A percentile compares a stretch with the other conserved stretches of the same genome.
These are phyloP conservation scores for Thunnus maccoyii DNA, from an alignment of 2,113 vertebrate genomes.

Conservation along the genomic window DNA sequence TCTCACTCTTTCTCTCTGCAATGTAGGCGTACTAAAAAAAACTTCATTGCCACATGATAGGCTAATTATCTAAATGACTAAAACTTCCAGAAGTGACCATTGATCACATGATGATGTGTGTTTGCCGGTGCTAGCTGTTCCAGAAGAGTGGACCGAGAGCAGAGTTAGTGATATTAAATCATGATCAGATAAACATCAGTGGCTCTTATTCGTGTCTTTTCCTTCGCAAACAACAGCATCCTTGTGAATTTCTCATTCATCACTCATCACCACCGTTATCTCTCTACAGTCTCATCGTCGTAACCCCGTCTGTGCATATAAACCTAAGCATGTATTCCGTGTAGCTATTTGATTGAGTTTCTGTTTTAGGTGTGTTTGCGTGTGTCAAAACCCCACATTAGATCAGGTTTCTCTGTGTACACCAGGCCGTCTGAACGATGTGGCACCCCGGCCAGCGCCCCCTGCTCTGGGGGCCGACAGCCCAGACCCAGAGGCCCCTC, in stretches of 20 bases:
- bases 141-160: too few species aligned
- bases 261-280: neutral
- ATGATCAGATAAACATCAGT: neutral
- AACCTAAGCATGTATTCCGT: neutral
- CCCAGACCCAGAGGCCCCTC: slow-evolving; percentile 65
- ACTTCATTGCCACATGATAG: neutral
- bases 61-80: neutral
- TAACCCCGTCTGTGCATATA: neutral
- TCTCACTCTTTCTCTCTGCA: neutral
- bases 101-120: neutral
- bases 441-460: slow-evolving; percentile 65
- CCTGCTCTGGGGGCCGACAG: slow-evolving; percentile 68
- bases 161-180: neutral
- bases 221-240: neutral
- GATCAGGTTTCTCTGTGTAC: slow-evolving; percentile 83
- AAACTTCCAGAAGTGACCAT: neutral
- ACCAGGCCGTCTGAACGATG: slow-evolving; percentile 74
- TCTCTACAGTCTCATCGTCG: neutral
- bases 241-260: neutral
- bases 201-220: neutral
- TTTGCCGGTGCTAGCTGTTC: neutral
- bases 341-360: neutral
- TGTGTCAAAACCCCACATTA: slow-evolving; percentile 71
- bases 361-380: neutral
- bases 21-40: neutral